Percentiles rank a stretch among this genome's conserved stretches.
Evolutionary conservation across 64 coral and sea anemone species (phyloP).

Genomic region (Montipora foliosa): DNA sequence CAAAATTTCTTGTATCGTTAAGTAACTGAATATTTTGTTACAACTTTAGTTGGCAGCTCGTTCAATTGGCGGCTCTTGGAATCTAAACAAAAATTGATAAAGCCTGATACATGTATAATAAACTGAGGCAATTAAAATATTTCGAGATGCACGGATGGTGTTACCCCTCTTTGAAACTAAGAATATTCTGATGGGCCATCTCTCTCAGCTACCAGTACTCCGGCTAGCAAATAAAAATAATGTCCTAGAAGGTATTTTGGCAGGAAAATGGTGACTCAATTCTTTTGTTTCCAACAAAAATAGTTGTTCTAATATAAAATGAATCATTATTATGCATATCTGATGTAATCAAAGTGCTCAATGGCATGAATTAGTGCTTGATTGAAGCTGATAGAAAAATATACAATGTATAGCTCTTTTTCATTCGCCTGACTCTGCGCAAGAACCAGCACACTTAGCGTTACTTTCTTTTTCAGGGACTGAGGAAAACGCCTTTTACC

Average conservation of each 20-base stretch:
- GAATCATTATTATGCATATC: background rate
- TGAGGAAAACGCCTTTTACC: constrained; percentile 17
- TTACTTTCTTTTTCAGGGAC: constrained; percentile 9
- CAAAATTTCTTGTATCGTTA: constrained; percentile 52
- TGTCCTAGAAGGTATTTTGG: constrained; percentile 10
- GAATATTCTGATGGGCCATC: background rate
- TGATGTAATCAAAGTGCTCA: constrained; percentile 4
- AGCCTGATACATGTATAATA: too few relatives aligned
- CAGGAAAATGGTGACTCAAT: constrained; percentile 9
- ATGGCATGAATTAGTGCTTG: constrained; percentile 12
- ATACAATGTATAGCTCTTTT: background rate
- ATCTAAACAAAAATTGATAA: constrained; percentile 4
- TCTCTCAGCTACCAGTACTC: background rate
- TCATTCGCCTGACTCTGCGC: constrained; percentile 5
- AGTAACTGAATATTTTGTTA: constrained; percentile 63
- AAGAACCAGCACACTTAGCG: constrained; percentile 12
- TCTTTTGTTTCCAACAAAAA: background rate
- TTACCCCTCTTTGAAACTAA: background rate
- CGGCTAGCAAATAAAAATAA: constrained; percentile 3
- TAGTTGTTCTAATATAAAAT: background rate
- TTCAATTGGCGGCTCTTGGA: constrained; percentile 16
- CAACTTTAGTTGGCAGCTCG: constrained; percentile 62
- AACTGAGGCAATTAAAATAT: background rate
- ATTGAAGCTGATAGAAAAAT: constrained; percentile 5
- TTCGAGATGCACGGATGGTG: background rate